A percentile compares a stretch with the other conserved stretches of the same genome.
These are phyloP conservation scores for Bombus balteatus DNA, from an alignment of 1,140 invertebrate genomes.

Conservation along the genomic window DNA sequence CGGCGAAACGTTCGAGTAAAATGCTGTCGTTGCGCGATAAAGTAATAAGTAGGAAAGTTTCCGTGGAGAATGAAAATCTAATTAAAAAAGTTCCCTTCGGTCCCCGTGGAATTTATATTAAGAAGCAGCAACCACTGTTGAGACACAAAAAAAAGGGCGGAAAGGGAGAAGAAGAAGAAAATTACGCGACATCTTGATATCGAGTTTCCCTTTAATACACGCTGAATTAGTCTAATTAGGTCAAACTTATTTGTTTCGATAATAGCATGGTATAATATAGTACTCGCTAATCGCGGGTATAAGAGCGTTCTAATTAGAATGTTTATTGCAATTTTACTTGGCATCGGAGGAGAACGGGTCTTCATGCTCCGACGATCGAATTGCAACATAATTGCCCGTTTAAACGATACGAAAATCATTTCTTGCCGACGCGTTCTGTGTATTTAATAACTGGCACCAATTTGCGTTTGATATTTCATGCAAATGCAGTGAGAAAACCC, in stretches of 20 bases:
- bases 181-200: neutral
- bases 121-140: constrained; percentile 5
- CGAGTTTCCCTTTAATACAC: neutral
- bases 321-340: constrained; percentile 9
- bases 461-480: neutral
- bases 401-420: constrained; percentile 29
- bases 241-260: constrained; percentile 7
- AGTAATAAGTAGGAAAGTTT: constrained; percentile 31
- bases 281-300: neutral
- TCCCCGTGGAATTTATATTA: constrained; percentile 17
- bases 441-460: neutral
- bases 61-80: constrained; percentile 18
- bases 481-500: neutral
- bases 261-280: neutral
- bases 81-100: constrained; percentile 26
- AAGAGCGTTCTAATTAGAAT: constrained; percentile 7
- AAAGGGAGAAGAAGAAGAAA: neutral
- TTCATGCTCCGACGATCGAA: constrained; percentile 17
- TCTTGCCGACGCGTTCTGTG: neutral
- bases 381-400: constrained; percentile 30
- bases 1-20: neutral
- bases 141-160: neutral
- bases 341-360: neutral
- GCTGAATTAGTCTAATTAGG: constrained; percentile 1
- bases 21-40: constrained; percentile 5